Evolutionary conservation across 2,797 vertebrate species (phyloP), one percentile per base, ranked within the genome.

Genomic region (Enteromius fasciolatus): DNA sequence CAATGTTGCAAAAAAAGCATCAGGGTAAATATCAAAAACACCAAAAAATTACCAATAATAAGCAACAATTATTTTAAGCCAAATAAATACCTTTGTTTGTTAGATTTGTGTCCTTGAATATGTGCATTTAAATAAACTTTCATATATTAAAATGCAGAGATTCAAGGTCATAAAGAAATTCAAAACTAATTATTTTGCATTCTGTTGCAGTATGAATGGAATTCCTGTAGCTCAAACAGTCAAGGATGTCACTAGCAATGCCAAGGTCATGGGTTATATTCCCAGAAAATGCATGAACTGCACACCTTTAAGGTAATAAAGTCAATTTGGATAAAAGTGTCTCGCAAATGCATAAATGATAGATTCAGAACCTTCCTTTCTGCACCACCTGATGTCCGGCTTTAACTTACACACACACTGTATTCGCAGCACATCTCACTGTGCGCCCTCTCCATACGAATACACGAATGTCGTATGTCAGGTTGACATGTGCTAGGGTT

Each of bases 401-500:
- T 25, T 14, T 28, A 61, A 20, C 63, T 1, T 28, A 64, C 63
- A 20, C 63, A 10, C 31, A 46, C 1, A 28, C n/a, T 14, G 4
- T 77, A 31, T 31, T 46, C 75, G 63, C 74, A 63, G 39, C 17
- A 28, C 36, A 44, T 31, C 25, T 31, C 17, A 12, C 75, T 2
- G 25, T 12, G 18, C n/a, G 3, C 14, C 23, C 41, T 1, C 36
- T 17, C 17, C 6, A 28, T 44, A 28, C 63, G 36, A 76, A 44
- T 44, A 59, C 18, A 61, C 11, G 63, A 68, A 63, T 84, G 86
- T 84, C 87, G 88, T 88, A 89, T 91, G 92, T 93, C 89, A 89
- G 90, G 88, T 92, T 92, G 91, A 89, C 92, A 88, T 91, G 91
- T 91, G 61, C 5, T 20, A 31, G 23, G 66, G 46, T 69, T 69